Percentiles rank a stretch among this genome's conserved stretches.
Evolutionary conservation across 1,140 invertebrate genomes (phyloP).

Genomic region (Tribolium madens): DNA sequence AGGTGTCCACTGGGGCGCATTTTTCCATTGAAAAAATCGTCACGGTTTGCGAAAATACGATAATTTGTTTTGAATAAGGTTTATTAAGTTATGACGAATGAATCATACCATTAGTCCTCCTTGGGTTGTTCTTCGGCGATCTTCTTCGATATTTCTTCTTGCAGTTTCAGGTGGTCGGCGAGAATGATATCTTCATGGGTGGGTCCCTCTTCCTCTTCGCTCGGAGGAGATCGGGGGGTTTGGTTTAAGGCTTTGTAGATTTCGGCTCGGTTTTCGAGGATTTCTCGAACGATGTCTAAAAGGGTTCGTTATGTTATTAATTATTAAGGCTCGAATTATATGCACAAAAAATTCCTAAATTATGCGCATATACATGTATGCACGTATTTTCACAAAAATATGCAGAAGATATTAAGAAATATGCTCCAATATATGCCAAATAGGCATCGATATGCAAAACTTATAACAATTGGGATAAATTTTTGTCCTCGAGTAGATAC

Average conservation of each 20-base stretch:
- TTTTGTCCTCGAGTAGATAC: too few relatives aligned
- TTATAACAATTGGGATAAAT: too few relatives aligned
- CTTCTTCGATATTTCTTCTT: constrained; percentile 57
- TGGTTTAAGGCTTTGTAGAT: constrained; percentile 69
- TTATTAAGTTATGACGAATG: background rate
- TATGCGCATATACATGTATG: too few relatives aligned
- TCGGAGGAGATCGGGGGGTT: constrained; percentile 52
- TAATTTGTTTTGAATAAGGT: constrained; percentile 30
- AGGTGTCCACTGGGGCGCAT: constrained; percentile 16
- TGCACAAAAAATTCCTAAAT: too few relatives aligned
- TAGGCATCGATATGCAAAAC: too few relatives aligned
- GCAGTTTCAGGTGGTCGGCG: constrained; percentile 60
- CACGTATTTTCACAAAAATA: too few relatives aligned
- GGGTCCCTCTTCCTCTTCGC: constrained; percentile 56
- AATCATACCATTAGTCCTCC: constrained; percentile 4
- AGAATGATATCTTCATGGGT: constrained; percentile 60
- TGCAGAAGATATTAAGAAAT: too few relatives aligned
- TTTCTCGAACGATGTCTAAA: constrained; percentile 79
- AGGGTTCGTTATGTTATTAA: background rate
- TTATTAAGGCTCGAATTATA: too few relatives aligned
- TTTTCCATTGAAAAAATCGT: background rate
- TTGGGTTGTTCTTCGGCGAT: constrained; percentile 6
- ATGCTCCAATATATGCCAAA: too few relatives aligned
- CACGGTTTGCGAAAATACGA: background rate
- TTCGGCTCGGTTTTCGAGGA: constrained; percentile 77